Conservation (phyloP, 37 sponge, comb jelly and placozoan genomes). For the Chondrosia reniformis region DNA sequence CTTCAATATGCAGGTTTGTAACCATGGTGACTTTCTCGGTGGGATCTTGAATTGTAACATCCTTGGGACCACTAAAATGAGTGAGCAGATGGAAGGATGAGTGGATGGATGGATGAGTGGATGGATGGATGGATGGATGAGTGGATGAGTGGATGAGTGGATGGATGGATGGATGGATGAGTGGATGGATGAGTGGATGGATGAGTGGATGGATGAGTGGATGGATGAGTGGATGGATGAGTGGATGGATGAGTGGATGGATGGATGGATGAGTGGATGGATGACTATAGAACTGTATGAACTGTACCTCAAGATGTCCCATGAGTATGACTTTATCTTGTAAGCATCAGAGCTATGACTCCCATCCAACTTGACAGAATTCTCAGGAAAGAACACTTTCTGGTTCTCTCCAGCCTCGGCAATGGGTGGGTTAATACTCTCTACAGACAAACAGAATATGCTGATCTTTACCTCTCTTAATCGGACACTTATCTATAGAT, state of each 20-base stretch:
- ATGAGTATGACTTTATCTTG: slow-evolving; percentile 23
- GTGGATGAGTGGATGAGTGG: too few species aligned
- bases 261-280: too few species aligned
- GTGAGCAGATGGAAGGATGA: background rate
- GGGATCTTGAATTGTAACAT: slow-evolving; percentile 22
- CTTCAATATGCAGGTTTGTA: slow-evolving; percentile 44
- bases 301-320: slow-evolving; percentile 55
- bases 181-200: too few species aligned
- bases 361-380: slow-evolving; percentile 46
- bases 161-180: too few species aligned
- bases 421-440: slow-evolving; percentile 62
- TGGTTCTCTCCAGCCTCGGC: slow-evolving; percentile 48
- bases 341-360: slow-evolving; percentile 51
- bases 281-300: too few species aligned
- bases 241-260: too few species aligned
- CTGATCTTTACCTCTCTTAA: background rate
- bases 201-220: too few species aligned
- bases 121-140: too few species aligned
- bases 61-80: slow-evolving; percentile 52
- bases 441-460: slow-evolving; percentile 20
- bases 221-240: too few species aligned
- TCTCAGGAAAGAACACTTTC: slow-evolving; percentile 43
- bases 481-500: background rate
- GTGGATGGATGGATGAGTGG: too few species aligned
- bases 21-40: slow-evolving; percentile 18